Percentiles rank a stretch among this genome's conserved stretches.
Conservation (phyloP, 2,113 vertebrate genomes). For the Hippocampus mohnikei region DNA sequence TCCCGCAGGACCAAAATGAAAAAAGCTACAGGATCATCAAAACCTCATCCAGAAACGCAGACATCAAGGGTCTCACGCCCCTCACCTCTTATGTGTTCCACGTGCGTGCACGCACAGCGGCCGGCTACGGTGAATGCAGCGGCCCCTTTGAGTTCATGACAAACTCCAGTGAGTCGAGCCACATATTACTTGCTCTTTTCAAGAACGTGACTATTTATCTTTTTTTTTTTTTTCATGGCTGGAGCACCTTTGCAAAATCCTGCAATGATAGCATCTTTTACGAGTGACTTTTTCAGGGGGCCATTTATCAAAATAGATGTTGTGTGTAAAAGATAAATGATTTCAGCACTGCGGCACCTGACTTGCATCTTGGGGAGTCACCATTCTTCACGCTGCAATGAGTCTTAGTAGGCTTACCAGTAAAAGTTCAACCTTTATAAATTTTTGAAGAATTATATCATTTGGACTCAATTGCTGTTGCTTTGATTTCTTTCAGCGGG, state of each 20-base stretch:
- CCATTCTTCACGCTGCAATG: conserved; percentile 31
- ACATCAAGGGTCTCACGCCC: conserved; percentile 92
- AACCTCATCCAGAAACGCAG: conserved; percentile 82
- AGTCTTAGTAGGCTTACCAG: conserved; percentile 25
- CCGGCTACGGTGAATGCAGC: conserved; percentile 94
- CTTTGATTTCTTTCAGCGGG: not conserved
- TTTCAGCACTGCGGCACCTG: conserved; percentile 33
- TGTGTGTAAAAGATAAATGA: conserved; percentile 40
- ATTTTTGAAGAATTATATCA: conserved; percentile 20
- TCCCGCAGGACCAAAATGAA: conserved; percentile 89
- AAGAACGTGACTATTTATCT: conserved; percentile 8
- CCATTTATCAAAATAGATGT: conserved; percentile 47
- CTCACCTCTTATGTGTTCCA: conserved; percentile 96
- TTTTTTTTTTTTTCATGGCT: conserved; percentile 9
- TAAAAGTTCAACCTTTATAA: conserved; percentile 11
- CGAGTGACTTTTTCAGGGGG: conserved; percentile 22
- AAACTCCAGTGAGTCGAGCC: conserved; percentile 83
- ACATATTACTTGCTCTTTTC: not conserved
- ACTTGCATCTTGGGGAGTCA: conserved; percentile 25
- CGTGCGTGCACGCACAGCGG: conserved; percentile 90
- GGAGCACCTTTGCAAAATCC: conserved; percentile 4
- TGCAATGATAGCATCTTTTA: conserved; percentile 36
- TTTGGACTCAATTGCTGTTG: conserved; percentile 21
- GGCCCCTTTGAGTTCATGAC: conserved; percentile 93
- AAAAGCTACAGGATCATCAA: conserved; percentile 95